A percentile compares a stretch with the other conserved stretches of the same genome.
These are phyloP conservation scores for Sebastolobus alascanus DNA, from an alignment of 2,797 vertebrate genomes.

Conservation along the genomic window DNA sequence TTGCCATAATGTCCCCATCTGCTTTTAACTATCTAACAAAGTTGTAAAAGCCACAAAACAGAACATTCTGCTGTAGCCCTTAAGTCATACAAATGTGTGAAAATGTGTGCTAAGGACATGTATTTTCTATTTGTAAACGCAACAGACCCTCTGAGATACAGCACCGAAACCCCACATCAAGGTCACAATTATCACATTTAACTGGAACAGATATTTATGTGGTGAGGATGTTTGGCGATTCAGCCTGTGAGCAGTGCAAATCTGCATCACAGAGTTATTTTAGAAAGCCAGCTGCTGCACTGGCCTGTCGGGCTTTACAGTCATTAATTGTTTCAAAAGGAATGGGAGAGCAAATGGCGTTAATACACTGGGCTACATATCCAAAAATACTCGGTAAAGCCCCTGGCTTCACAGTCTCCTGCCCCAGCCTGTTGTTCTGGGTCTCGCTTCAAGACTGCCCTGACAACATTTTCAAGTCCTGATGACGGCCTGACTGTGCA, in stretches of 20 bases:
- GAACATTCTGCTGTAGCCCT: background rate
- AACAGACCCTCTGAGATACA: constrained; percentile 8
- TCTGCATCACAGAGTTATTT: constrained; percentile 58
- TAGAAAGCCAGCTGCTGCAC: constrained; percentile 60
- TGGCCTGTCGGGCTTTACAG: constrained; percentile 23
- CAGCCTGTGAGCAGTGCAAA: constrained; percentile 17
- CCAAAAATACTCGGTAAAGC: constrained; percentile 44
- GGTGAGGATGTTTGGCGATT: constrained; percentile 31
- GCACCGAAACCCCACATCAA: constrained; percentile 26
- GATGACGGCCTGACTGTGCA: constrained; percentile 14
- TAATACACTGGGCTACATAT: constrained; percentile 28
- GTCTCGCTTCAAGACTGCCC: constrained; percentile 46
- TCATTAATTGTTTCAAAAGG: constrained; percentile 61
- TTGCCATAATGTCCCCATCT: background rate
- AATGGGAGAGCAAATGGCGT: constrained; percentile 64
- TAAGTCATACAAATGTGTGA: constrained; percentile 15
- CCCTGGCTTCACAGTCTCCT: constrained; percentile 33
- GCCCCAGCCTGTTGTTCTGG: constrained; percentile 59
- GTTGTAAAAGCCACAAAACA: background rate
- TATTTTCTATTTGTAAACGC: constrained; percentile 26
- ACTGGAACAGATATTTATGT: constrained; percentile 56
- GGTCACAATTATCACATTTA: constrained; percentile 51
- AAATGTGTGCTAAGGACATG: background rate
- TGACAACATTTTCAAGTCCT: constrained; percentile 54
- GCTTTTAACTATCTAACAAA: background rate